Evolutionary conservation across 2,113 vertebrate species (phyloP).

Genomic region (Hypanus sabinus): DNA sequence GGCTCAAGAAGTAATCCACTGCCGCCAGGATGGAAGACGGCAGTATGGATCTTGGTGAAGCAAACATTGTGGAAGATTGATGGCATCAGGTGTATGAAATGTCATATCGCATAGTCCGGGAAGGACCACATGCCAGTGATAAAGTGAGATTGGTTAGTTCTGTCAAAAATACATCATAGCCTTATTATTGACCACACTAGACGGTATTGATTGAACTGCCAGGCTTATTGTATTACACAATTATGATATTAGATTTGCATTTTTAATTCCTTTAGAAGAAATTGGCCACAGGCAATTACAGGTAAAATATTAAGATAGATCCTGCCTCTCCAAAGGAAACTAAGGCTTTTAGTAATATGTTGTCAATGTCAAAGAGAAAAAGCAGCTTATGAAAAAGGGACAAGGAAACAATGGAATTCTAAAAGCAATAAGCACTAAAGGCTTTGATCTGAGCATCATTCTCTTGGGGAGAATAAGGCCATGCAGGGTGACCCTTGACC

Average conservation of each 20-base stretch:
- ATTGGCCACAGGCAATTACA: conserved; percentile 59
- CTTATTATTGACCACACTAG: conserved; percentile 57
- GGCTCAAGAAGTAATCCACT: conserved; percentile 41
- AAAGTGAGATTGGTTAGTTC: conserved; percentile 67
- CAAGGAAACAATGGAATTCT: conserved; percentile 45
- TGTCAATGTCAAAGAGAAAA: conserved; percentile 48
- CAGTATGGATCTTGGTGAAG: conserved; percentile 48
- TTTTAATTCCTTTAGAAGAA: conserved; percentile 79
- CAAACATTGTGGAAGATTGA: conserved; percentile 55
- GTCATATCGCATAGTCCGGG: conserved; percentile 55
- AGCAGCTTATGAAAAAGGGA: conserved; percentile 40
- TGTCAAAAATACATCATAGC: conserved; percentile 55
- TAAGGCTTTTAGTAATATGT: conserved; percentile 54
- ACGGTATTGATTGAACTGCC: conserved; percentile 70
- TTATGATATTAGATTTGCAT: conserved; percentile 81
- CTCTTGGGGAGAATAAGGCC: conserved; percentile 40
- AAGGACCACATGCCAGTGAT: conserved; percentile 61
- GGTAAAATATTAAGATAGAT: conserved; percentile 57
- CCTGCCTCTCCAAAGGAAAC: conserved; percentile 47
- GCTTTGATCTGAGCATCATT: conserved; percentile 34
- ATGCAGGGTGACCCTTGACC: background rate
- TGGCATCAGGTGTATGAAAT: conserved; percentile 54
- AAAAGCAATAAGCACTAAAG: conserved; percentile 41
- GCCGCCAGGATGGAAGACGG: conserved; percentile 45
- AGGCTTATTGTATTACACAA: conserved; percentile 70